Percentiles rank a stretch among this genome's conserved stretches.
Conservation (phyloP, 2,888 invertebrate genomes). For the Hipparchia sbordonii region DNA sequence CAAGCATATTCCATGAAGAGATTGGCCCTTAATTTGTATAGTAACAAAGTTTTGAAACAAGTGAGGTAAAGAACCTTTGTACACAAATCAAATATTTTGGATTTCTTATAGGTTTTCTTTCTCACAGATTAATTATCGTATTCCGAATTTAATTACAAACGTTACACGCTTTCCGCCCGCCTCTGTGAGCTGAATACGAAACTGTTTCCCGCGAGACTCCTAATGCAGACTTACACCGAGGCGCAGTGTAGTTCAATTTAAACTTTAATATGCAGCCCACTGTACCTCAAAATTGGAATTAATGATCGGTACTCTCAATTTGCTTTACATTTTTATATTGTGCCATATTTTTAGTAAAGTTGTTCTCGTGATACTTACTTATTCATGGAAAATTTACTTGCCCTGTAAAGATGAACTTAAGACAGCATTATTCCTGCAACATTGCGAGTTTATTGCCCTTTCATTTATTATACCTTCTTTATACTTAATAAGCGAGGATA, state of each 20-base stretch:
- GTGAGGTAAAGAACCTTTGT: too few species aligned
- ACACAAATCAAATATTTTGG: neutral
- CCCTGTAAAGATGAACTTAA: neutral
- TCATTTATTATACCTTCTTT: neutral
- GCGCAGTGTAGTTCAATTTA: slow-evolving; percentile 77
- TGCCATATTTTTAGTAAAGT: slow-evolving; percentile 16
- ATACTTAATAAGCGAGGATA: too few species aligned
- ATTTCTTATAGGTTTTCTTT: neutral
- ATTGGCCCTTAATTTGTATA: too few species aligned
- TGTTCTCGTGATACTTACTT: neutral
- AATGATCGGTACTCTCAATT: slow-evolving; percentile 64
- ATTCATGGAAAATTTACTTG: slow-evolving; percentile 12
- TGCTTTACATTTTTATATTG: slow-evolving; percentile 18
- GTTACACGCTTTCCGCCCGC: slow-evolving; percentile 22
- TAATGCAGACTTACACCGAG: slow-evolving; percentile 78
- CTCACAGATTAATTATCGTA: neutral
- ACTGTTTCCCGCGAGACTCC: slow-evolving; percentile 61
- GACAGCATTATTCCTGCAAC: neutral
- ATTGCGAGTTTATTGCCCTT: neutral
- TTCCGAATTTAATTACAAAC: neutral
- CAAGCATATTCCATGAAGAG: too few species aligned
- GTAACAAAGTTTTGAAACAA: too few species aligned
- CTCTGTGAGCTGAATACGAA: slow-evolving; percentile 40
- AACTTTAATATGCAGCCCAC: slow-evolving; percentile 78
- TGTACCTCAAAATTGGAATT: slow-evolving; percentile 74